phyloP scores from a whole-genome alignment of 2,113 vertebrate species.

The Verasper variegatus region DNA sequence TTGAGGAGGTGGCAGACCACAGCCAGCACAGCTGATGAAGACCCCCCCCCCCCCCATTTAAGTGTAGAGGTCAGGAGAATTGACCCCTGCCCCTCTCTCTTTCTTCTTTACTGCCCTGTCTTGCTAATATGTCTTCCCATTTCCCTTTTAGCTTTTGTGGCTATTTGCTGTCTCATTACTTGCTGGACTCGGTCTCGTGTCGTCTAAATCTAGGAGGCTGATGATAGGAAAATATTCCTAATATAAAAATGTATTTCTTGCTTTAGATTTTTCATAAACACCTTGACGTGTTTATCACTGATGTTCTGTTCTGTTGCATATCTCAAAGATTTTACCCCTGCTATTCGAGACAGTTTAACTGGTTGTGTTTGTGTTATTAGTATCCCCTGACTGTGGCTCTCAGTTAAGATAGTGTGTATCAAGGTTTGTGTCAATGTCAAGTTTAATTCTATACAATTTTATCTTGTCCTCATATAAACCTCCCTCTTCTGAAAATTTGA shows the following conservation, averaged over 20 bases:
- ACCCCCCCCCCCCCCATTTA: conserved; percentile 24
- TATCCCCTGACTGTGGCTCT: conserved; percentile 4
- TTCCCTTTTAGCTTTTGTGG: not conserved
- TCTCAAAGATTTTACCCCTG: conserved; percentile 2
- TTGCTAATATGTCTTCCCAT: not conserved
- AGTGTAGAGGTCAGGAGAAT: conserved; percentile 33
- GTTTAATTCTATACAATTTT: conserved; percentile 36
- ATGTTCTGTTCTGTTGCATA: not conserved
- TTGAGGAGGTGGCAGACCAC: conserved; percentile 36
- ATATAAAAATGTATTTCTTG: not conserved
- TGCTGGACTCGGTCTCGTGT: not conserved
- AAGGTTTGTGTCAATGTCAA: conserved; percentile 13
- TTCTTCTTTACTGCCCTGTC: conserved; percentile 10
- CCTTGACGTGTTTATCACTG: not conserved
- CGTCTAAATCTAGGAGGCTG: not conserved
- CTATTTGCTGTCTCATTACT: conserved; percentile 23
- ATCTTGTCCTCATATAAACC: conserved; percentile 34
- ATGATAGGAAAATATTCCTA: conserved; percentile 1
- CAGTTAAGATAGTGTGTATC: not conserved
- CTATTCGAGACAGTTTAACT: not conserved
- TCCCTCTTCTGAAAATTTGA: conserved; percentile 44
- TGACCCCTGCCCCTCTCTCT: conserved; percentile 5
- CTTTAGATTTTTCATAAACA: not conserved
- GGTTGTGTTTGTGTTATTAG: conserved; percentile 7
- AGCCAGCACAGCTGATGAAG: conserved; percentile 27